These are phyloP conservation scores for Stomatorhinus walkeri DNA, from an alignment of 2,797 vertebrate genomes.

Conservation along the genomic window DNA sequence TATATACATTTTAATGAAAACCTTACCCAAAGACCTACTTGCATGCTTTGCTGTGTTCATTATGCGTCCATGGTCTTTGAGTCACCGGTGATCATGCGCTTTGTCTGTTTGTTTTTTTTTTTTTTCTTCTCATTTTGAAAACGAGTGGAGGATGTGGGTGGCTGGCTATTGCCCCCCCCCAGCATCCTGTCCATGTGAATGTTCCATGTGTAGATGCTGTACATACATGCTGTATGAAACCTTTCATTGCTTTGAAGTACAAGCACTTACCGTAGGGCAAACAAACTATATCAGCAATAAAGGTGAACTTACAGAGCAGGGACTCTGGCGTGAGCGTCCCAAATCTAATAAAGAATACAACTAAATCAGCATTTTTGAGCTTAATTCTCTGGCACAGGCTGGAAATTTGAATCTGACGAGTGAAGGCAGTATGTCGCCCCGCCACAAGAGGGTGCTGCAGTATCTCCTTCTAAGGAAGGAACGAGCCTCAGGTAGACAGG, in stretches of 20 bases:
- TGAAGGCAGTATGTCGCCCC: background rate
- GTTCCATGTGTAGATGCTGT: constrained; percentile 75
- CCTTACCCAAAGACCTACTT: constrained; percentile 59
- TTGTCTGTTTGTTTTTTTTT: constrained; percentile 27
- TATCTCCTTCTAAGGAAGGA: background rate
- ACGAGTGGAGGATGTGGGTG: constrained; percentile 37
- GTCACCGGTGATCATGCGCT: constrained; percentile 29
- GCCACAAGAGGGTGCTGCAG: constrained; percentile 22
- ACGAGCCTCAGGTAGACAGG: background rate
- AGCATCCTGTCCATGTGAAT: constrained; percentile 59
- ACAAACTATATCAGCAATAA: constrained; percentile 68
- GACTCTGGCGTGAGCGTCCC: constrained; percentile 56
- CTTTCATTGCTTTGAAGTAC: constrained; percentile 65
- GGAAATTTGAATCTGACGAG: background rate
- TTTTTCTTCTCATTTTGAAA: constrained; percentile 40
- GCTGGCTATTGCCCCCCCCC: background rate
- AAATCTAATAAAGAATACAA: constrained; percentile 55
- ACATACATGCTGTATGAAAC: constrained; percentile 73
- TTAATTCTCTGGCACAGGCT: constrained; percentile 25
- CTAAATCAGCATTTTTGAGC: constrained; percentile 38
- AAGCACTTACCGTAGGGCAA: constrained; percentile 63
- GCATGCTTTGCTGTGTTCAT: constrained; percentile 52
- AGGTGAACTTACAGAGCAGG: constrained; percentile 54
- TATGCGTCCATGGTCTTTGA: constrained; percentile 47
- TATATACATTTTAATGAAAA: constrained; percentile 55